Conservation (phyloP, 2,888 invertebrate species). For the Phengaris alcon region DNA sequence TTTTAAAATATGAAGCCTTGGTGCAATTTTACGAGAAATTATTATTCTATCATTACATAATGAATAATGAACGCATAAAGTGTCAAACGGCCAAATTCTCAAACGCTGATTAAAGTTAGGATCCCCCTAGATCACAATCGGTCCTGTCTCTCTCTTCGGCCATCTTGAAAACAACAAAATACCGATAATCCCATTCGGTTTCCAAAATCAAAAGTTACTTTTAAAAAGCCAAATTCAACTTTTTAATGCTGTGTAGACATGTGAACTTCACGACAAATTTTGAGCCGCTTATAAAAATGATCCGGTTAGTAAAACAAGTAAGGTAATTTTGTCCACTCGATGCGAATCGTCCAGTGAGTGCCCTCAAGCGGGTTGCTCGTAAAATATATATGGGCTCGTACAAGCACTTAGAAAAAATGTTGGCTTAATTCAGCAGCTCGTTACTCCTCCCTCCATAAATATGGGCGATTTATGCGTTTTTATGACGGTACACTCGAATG, state of each 20-base stretch:
- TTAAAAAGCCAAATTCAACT: neutral
- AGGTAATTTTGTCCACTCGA: conserved; percentile 70
- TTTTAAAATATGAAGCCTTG: conserved; percentile 1
- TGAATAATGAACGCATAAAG: neutral
- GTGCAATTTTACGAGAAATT: neutral
- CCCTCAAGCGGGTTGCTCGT: conserved; percentile 70
- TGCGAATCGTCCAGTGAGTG: conserved; percentile 60
- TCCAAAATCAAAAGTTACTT: neutral
- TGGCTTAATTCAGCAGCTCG: conserved; percentile 73
- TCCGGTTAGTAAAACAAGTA: conserved; percentile 59
- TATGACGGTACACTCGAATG: conserved; percentile 48
- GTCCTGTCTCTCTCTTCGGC: too few species aligned
- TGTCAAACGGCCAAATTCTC: neutral
- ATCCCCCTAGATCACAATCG: too few species aligned
- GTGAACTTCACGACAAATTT: neutral
- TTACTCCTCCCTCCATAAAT: conserved; percentile 62
- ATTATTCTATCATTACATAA: neutral
- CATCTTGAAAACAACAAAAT: too few species aligned
- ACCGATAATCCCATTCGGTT: neutral
- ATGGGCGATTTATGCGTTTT: conserved; percentile 66
- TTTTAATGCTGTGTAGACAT: neutral
- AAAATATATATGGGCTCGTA: conserved; percentile 72
- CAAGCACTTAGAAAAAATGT: conserved; percentile 76
- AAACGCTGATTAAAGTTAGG: neutral
- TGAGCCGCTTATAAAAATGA: conserved; percentile 40